phyloP scores from a whole-genome alignment of 2,113 vertebrate genomes.

The Malaclemys terrapin region DNA sequence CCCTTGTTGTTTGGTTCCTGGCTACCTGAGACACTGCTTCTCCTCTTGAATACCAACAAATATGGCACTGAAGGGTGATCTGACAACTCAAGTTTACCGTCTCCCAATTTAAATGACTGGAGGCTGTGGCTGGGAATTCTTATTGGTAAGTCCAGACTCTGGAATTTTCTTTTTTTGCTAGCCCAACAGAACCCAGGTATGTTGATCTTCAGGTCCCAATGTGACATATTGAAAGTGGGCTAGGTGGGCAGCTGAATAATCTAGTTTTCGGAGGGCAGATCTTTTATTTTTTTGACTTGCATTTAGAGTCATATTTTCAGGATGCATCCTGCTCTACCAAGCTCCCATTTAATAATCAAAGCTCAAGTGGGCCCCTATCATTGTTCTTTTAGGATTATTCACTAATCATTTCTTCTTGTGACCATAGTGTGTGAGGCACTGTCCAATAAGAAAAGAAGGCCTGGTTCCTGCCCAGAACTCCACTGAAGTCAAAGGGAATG shows the following conservation, averaged over 20 bases:
- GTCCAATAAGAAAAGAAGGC: neutral
- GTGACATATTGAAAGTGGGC: neutral
- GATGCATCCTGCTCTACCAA: neutral
- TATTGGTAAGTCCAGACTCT: no score
- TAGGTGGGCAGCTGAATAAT: fast-evolving
- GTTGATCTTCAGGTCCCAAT: neutral
- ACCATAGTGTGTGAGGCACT: neutral
- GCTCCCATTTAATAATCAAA: neutral
- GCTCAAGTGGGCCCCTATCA: neutral
- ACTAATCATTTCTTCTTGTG: neutral
- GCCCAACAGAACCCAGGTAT: neutral
- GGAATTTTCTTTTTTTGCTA: neutral
- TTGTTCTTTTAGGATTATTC: neutral
- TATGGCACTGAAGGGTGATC: neutral
- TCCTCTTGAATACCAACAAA: neutral
- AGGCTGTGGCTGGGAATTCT: neutral
- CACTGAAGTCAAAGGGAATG: neutral
- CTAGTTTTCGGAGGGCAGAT: fast-evolving
- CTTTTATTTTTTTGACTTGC: neutral
- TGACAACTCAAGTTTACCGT: neutral
- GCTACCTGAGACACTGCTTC: fast-evolving
- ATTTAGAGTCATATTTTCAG: neutral
- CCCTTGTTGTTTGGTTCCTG: neutral
- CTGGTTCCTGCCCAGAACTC: neutral
- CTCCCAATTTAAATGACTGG: neutral